Evolutionary conservation across 2,113 vertebrate species (phyloP).

Genomic region (Phylloscopus trochilus): DNA sequence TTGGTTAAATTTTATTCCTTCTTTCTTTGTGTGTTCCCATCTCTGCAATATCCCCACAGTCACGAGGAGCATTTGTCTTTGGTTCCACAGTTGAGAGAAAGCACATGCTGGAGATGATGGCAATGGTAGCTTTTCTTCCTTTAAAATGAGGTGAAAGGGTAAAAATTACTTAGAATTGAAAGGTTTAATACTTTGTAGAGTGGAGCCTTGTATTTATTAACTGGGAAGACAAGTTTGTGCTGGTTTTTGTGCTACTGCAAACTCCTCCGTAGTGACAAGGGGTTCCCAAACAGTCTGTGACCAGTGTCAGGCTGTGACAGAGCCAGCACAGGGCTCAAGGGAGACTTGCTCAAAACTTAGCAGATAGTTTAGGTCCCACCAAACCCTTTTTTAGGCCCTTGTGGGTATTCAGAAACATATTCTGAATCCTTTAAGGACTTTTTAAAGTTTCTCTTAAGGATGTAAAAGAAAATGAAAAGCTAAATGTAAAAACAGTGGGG

Average conservation of each 20-base stretch:
- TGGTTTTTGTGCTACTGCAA: background rate
- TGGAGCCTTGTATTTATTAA: background rate
- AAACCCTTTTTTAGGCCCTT: background rate
- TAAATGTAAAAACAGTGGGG: background rate
- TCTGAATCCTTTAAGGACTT: background rate
- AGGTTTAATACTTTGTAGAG: background rate
- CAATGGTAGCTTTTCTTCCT: background rate
- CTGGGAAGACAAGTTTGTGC: background rate
- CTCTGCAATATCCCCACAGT: background rate
- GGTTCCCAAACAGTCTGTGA: no score
- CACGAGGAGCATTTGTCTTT: background rate
- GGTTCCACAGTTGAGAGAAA: background rate
- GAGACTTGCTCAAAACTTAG: background rate
- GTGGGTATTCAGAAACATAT: background rate
- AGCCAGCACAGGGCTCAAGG: background rate
- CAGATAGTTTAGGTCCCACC: background rate
- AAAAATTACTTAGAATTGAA: background rate
- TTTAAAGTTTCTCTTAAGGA: background rate
- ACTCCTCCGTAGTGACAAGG: background rate
- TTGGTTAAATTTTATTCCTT: constrained; percentile 42
- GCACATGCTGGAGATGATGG: background rate
- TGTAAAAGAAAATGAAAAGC: background rate
- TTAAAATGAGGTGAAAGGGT: background rate
- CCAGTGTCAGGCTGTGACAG: background rate
- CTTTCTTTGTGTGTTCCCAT: background rate